Base-by-base conservation (phyloP, 2,113 vertebrate genomes). In the Microtus montanus region DNA sequence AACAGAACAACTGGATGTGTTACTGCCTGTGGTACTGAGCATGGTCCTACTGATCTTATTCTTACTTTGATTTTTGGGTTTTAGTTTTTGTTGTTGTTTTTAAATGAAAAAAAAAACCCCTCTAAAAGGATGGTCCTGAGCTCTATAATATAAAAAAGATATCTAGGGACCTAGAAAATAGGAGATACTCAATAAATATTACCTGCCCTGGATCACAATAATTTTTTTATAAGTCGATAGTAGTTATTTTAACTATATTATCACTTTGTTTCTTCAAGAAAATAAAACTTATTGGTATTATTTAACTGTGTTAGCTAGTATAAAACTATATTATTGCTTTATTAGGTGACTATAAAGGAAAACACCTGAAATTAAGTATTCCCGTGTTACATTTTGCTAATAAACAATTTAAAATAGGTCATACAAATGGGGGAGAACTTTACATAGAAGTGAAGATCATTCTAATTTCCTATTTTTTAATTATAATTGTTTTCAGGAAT, bases 141-240 rank as follows among this genome's bases (percentile, higher is more conserved):
- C 86, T 95, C 28, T 79, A 5, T 78, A 54, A 86, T 38, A 24
- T 70, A 75, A 58, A 54, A 82, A 61, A 61, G 22, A 20, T 61
- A 6, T 14, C 79, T 61, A 22, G n/a, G 54, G 24, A 22, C n/a
- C 68, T 87, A 30, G 35, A 94, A 95, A 78, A 91, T 79, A 93
- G 77, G 77, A 91, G 20, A 26, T 86, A 75, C 77, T 97, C 86
- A 91, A 84, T 94, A 93, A 95, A 91, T 88, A 78, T 38, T 91
- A 86, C 10, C 90, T 93, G 64, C 35, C 63, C 91, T 90, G 5
- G 49, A 78, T 38, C 74, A 64, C 44, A 73, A 41, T 41, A 41
- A 28, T n/a, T 91, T 47, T 93, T 95, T 95, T 91, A 1, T 82
- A 96, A 93, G 22, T 87, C 5, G 35, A 52, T 78, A 12, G 26